A percentile compares a stretch with the other conserved stretches of the same genome.
phyloP scores from a whole-genome alignment of 1,140 invertebrate genomes.

The Thrips palmi region DNA sequence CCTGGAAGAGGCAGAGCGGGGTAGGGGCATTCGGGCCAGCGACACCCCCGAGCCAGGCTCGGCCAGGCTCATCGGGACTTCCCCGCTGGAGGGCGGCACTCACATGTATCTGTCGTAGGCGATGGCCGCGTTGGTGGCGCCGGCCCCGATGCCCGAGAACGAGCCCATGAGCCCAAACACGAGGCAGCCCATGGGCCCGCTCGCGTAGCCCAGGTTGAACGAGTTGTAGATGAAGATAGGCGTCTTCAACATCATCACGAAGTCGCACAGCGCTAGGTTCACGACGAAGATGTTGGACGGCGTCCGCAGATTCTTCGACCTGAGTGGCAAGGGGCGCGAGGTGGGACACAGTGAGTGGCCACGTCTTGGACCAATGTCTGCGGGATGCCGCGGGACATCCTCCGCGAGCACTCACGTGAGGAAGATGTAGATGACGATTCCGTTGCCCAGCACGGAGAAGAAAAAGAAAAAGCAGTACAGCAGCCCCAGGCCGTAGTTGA shows the following conservation, averaged over 20 bases:
- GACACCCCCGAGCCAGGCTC: no score
- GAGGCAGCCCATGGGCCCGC: conserved; percentile 53
- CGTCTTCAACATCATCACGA: conserved; percentile 72
- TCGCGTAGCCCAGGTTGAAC: conserved; percentile 53
- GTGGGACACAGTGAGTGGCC: no score
- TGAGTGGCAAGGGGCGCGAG: no score
- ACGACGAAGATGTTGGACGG: conserved; percentile 81
- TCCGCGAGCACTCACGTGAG: conserved; percentile 37
- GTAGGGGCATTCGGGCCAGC: conserved; percentile 18
- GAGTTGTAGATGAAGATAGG: conserved; percentile 78
- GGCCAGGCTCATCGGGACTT: no score
- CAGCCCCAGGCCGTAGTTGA: conserved; percentile 65
- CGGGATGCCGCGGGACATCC: neutral
- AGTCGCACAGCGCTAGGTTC: conserved; percentile 70
- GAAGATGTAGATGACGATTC: conserved; percentile 79
- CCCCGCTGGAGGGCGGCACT: neutral
- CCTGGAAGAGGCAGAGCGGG: conserved; percentile 37
- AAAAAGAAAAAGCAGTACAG: conserved; percentile 64
- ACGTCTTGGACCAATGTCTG: no score
- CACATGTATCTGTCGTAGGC: conserved; percentile 50
- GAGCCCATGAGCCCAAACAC: conserved; percentile 59
- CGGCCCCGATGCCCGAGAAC: conserved; percentile 57
- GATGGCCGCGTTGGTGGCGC: conserved; percentile 60
- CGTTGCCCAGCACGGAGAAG: conserved; percentile 61
- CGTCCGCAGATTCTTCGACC: conserved; percentile 62